Evolutionary conservation across 2,888 invertebrate genomes (phyloP), one percentile per base, ranked within the genome.

Genomic region (Vannuccia rotundouncinata): DNA sequence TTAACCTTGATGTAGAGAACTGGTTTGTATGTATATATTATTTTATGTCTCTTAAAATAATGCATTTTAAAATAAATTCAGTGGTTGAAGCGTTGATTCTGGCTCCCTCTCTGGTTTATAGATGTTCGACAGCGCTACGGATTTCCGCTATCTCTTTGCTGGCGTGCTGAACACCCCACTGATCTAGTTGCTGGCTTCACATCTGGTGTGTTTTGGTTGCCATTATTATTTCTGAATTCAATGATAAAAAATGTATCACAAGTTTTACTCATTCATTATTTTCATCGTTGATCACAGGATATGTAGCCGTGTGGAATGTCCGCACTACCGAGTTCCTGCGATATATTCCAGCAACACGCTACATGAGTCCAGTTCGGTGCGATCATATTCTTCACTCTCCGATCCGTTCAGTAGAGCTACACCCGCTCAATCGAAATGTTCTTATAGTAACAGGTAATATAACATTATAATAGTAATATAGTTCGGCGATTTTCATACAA

Each of bases 261-360:
- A 45, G 45, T 45, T 17, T 10, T 17, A 45, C 45, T 45, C 10
- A 45, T 45, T 45, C 5, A 45, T 45, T 17, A 17, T 45, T 45
- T 45, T 45, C 45, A 10, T 45, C 17, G 17, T 45, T 45, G 45
- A 45, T 45, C 22, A n/a, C 25, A 66, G 66, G 66, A 17, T 66
- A 66, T 66, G 66, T 66, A 22, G 66, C 66, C 2, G 66, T 66
- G 22, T 66, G 66, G 66, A 66, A 66, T 66, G 25, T 66, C 25
- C 66, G 66, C 22, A 66, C 66, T 5, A 66, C 66, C 22, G 17
- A 66, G 22, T 66, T 22, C 25, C 66, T 66, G 5, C 66, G 66
- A 17, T 66, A 66, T 22, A 22, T 66, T 22, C 66, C 5, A 2
- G 5, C 66, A 5, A 66, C 10, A 13, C 66, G 66, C 66, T 66